Conservation (phyloP, 2,888 invertebrate genomes). For the Lottia scabra region DNA sequence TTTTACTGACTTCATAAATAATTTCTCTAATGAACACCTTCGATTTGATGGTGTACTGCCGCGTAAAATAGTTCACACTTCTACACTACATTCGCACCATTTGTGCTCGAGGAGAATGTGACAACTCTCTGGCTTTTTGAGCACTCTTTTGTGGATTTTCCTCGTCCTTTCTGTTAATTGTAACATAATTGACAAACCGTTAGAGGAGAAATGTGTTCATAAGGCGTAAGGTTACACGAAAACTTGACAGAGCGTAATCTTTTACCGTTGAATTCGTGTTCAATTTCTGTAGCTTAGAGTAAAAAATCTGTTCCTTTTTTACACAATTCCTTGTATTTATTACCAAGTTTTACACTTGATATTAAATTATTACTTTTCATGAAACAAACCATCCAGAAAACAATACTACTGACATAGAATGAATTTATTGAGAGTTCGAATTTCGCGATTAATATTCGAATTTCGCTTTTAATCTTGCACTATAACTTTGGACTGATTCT, state of each 20-base stretch:
- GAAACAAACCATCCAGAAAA: no score
- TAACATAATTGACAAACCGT: background rate
- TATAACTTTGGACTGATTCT: no score
- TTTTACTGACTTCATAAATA: constrained; percentile 1
- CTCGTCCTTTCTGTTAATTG: background rate
- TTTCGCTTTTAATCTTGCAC: no score
- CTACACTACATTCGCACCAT: background rate
- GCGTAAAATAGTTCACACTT: constrained; percentile 2
- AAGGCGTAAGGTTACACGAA: background rate
- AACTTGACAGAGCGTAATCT: constrained; percentile 2
- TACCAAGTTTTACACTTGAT: no score
- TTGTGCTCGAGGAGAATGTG: background rate
- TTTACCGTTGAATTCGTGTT: background rate
- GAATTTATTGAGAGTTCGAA: no score
- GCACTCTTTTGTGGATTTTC: background rate
- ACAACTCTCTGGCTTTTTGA: background rate
- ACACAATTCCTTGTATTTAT: background rate
- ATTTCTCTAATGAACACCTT: background rate
- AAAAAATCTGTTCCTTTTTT: constrained; percentile 3
- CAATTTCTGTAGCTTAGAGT: background rate
- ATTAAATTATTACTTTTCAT: no score
- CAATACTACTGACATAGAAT: no score
- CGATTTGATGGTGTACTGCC: background rate
- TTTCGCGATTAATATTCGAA: no score
- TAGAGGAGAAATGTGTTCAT: background rate